A percentile compares a stretch with the other conserved stretches of the same genome.
These are phyloP conservation scores for Hypena proboscidalis DNA, from an alignment of 2,888 invertebrate genomes.

Conservation along the genomic window DNA sequence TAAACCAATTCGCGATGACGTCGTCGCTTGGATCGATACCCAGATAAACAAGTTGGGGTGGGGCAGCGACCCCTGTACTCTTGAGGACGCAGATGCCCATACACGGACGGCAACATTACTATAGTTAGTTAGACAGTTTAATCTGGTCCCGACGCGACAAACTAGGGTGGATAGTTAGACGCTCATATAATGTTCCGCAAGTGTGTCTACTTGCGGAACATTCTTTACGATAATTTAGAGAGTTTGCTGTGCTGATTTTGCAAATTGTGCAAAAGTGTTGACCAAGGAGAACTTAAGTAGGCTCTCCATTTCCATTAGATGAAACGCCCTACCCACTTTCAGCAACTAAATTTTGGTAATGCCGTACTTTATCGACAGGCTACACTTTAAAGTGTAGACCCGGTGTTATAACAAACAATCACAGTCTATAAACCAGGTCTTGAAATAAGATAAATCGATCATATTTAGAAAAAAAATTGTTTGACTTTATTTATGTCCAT, in stretches of 20 bases:
- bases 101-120: constrained; percentile 58
- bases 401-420: too few species aligned
- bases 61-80: constrained; percentile 61
- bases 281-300: constrained; percentile 19
- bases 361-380: too few species aligned
- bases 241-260: constrained; percentile 25
- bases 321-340: neutral
- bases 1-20: constrained; percentile 56
- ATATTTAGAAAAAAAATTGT: too few species aligned
- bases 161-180: constrained; percentile 31
- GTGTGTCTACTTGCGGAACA: constrained; percentile 33
- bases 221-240: constrained; percentile 27
- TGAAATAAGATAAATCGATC: too few species aligned
- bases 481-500: too few species aligned
- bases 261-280: constrained; percentile 22
- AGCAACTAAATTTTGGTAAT: too few species aligned
- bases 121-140: constrained; percentile 55
- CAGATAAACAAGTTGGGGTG: constrained; percentile 73
- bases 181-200: constrained; percentile 41
- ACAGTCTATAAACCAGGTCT: too few species aligned
- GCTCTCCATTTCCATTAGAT: neutral
- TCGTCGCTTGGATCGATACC: constrained; percentile 66
- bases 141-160: constrained; percentile 52
- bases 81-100: constrained; percentile 75
- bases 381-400: too few species aligned